Conservation (phyloP, 2,797 vertebrate genomes). For the Podarcis lilfordi region DNA sequence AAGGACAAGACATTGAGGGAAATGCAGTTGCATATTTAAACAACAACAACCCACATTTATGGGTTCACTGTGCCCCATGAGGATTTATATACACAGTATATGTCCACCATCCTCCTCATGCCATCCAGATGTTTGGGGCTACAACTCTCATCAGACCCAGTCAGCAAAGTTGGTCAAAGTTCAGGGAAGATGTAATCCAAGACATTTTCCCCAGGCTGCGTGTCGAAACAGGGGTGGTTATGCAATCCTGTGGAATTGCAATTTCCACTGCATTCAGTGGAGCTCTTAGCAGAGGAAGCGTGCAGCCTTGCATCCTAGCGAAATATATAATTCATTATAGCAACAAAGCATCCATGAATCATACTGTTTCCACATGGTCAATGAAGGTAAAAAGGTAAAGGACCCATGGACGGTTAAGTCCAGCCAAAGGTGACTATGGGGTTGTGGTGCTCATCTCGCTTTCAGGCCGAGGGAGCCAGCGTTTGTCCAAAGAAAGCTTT, state of each 20-base stretch:
- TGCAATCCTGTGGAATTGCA: too few relatives aligned
- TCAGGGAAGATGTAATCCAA: too few relatives aligned
- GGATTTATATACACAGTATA: background rate
- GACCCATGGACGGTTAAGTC: too few relatives aligned
- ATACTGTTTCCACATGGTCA: background rate
- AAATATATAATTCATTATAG: background rate
- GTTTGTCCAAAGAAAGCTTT: too few relatives aligned
- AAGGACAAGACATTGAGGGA: background rate
- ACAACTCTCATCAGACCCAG: background rate
- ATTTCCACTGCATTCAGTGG: background rate
- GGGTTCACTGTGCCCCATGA: conserved; percentile 7
- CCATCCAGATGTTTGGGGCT: too few relatives aligned
- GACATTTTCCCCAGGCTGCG: background rate
- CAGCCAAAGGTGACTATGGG: too few relatives aligned
- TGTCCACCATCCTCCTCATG: too few relatives aligned
- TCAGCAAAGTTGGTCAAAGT: background rate
- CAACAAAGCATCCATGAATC: background rate
- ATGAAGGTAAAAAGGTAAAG: too few relatives aligned
- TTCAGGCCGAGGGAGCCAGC: too few relatives aligned
- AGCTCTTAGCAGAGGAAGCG: background rate
- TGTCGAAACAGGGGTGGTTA: background rate
- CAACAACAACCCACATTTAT: background rate
- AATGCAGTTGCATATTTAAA: background rate
- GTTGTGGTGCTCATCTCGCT: too few relatives aligned
- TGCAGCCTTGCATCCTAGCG: background rate